A percentile compares a stretch with the other conserved stretches of the same genome.
These are phyloP conservation scores for Tuta absoluta DNA, from an alignment of 2,888 invertebrate species.

Conservation along the genomic window DNA sequence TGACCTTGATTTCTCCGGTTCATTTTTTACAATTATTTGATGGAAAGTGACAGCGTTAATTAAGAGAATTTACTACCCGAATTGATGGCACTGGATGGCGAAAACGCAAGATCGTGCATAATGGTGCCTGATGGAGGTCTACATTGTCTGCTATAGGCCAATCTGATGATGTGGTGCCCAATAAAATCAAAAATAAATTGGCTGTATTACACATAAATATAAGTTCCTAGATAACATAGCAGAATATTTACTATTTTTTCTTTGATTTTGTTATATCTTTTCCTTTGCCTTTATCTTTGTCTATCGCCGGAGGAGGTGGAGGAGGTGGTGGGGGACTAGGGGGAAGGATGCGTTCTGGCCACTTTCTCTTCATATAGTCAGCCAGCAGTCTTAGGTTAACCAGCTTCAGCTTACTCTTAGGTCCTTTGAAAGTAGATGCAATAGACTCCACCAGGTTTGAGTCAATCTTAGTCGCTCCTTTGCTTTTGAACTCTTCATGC, in stretches of 20 bases:
- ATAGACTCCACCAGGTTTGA: slow-evolving; percentile 43
- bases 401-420: slow-evolving; percentile 40
- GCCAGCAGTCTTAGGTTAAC: slow-evolving; percentile 42
- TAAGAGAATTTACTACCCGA: no score
- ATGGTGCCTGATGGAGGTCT: no score
- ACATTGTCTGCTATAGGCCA: no score
- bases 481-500: slow-evolving; percentile 29
- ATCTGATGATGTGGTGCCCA: no score
- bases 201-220: no score
- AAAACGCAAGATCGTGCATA: no score
- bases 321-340: slow-evolving; percentile 45
- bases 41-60: no score
- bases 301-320: slow-evolving; percentile 25
- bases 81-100: no score
- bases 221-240: no score
- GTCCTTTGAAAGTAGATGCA: slow-evolving; percentile 44
- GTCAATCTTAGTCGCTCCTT: slow-evolving; percentile 38
- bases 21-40: no score
- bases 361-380: slow-evolving; percentile 53
- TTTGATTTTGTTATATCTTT: slow-evolving; percentile 29
- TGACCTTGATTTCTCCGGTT: no score
- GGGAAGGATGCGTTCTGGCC: slow-evolving; percentile 54
- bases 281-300: slow-evolving; percentile 28
- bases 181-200: no score
- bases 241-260: slow-evolving; percentile 22